Base-by-base conservation (phyloP, 2,113 vertebrate genomes). In the Cygnus buccinator region DNA sequence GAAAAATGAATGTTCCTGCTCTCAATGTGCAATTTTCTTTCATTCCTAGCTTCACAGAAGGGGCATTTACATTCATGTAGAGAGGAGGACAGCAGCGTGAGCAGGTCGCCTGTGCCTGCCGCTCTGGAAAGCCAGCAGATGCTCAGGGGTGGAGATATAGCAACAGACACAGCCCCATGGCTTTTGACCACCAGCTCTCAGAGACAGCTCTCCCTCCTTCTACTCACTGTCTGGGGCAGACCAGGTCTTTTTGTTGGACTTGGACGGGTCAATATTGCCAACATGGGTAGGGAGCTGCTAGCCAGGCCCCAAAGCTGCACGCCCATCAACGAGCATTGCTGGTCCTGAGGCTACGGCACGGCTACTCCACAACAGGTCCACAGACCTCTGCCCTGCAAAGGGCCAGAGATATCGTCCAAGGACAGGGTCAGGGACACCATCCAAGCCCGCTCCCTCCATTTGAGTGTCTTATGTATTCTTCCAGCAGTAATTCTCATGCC, bases 281-380 rank as follows among this genome's bases (percentile, higher is more conserved):
- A 26, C 50, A 22, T 0, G 0, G 2, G 31, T 2, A 3, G 48
- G n/a, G 52, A 55, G 41, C 39, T 79, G 52, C n/a, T 26, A 62
- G 15, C 46, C 67, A 67, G 35, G 23, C 26, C 72, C 37, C 9
- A 10, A 71, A 79, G 79, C 57, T 35, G 17, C 7, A 50, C 48
- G 13, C 7, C 5, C 0, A 73, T 73, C 28, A 46, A 12, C 0
- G 3, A 46, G 72, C 5, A 7, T 22, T 65, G 66, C 25, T 19
- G 67, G n/a, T 0, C 22, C 84, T 57, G 21, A 41, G n/a, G 39
- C 65, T 72, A 19, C 6, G 25, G 46, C 58, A 28, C 31, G 23
- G 46, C 9, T 9, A 80, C 26, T 16, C 19, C 54, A 2, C 0
- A 48, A 75, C 23, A 83, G 31, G 8, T 3, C 19, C 22, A 5